phyloP scores from a whole-genome alignment of 1,140 invertebrate genomes.

The Danaus melanippus region DNA sequence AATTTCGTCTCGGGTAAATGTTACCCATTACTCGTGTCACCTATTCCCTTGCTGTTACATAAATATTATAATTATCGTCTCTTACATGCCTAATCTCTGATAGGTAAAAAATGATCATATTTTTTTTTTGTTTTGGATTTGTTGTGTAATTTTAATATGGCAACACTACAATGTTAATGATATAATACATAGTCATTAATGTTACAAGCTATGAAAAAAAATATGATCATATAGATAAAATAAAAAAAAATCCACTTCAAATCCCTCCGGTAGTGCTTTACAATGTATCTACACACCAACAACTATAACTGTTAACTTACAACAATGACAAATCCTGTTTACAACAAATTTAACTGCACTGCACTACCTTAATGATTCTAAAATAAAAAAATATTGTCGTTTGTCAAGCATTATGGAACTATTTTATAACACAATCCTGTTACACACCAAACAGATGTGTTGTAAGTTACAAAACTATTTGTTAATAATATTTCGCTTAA shows the following conservation, averaged over 20 bases:
- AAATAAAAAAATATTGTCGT: constrained; percentile 18
- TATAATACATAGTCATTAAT: constrained; percentile 1
- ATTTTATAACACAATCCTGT: too few relatives aligned
- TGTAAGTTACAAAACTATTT: too few relatives aligned
- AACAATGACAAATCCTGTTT: constrained; percentile 8
- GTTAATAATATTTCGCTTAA: too few relatives aligned
- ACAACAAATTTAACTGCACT: constrained; percentile 16
- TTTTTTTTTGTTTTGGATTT: constrained; percentile 5
- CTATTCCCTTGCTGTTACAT: constrained; percentile 37
- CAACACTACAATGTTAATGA: constrained; percentile 3
- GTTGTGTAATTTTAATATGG: constrained; percentile 13
- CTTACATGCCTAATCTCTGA: constrained; percentile 52
- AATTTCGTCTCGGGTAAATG: constrained; percentile 70
- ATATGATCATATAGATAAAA: constrained; percentile 1
- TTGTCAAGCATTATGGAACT: constrained; percentile 7
- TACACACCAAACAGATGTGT: too few relatives aligned
- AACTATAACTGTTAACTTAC: constrained; percentile 33
- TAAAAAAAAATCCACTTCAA: constrained; percentile 19
- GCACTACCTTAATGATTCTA: constrained; percentile 10
- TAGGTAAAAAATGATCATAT: constrained; percentile 31
- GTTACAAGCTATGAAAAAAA: constrained; percentile 4
- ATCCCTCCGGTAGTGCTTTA: constrained; percentile 39
- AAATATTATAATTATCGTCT: constrained; percentile 60
- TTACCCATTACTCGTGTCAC: constrained; percentile 59
- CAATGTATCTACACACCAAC: constrained; percentile 55